Conservation (phyloP, 2,888 invertebrate species). For the Argynnis bischoffii region DNA sequence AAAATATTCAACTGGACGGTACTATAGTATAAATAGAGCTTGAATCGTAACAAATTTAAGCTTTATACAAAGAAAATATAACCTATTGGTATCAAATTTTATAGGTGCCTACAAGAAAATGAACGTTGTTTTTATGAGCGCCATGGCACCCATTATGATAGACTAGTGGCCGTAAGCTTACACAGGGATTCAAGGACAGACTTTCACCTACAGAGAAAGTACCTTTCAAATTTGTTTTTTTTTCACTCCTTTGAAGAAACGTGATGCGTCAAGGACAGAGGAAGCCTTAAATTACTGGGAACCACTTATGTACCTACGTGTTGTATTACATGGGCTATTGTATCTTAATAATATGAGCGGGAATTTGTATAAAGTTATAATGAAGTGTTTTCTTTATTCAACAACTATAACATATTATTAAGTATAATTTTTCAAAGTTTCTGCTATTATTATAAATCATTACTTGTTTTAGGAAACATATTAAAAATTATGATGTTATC, state of each 20-base stretch:
- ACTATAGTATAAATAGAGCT: too few species aligned
- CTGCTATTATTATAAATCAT: too few species aligned
- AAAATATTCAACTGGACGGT: not conserved
- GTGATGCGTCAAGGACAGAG: slow-evolving; percentile 32
- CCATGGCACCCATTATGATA: slow-evolving; percentile 25
- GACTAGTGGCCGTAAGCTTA: slow-evolving; percentile 51
- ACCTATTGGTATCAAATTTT: slow-evolving; percentile 3
- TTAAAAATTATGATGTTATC: too few species aligned
- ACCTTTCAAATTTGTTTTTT: slow-evolving; percentile 24
- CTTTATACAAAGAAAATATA: not conserved
- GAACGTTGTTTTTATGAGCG: slow-evolving; percentile 10
- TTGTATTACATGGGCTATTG: slow-evolving; percentile 22
- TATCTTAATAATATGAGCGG: slow-evolving; percentile 13
- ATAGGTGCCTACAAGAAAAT: slow-evolving; percentile 9
- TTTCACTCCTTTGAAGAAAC: slow-evolving; percentile 32
- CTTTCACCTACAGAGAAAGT: slow-evolving; percentile 77
- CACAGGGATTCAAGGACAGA: slow-evolving; percentile 58
- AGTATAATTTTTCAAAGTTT: not conserved
- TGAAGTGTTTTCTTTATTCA: slow-evolving; percentile 6
- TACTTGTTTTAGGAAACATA: too few species aligned
- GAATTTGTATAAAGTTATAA: slow-evolving; percentile 6
- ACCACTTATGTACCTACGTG: slow-evolving; percentile 9
- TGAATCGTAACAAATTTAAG: too few species aligned
- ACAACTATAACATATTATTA: not conserved
- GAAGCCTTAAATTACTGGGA: slow-evolving; percentile 23